Conservation (phyloP, 2,888 invertebrate genomes). For the Eupithecia subfuscata region DNA sequence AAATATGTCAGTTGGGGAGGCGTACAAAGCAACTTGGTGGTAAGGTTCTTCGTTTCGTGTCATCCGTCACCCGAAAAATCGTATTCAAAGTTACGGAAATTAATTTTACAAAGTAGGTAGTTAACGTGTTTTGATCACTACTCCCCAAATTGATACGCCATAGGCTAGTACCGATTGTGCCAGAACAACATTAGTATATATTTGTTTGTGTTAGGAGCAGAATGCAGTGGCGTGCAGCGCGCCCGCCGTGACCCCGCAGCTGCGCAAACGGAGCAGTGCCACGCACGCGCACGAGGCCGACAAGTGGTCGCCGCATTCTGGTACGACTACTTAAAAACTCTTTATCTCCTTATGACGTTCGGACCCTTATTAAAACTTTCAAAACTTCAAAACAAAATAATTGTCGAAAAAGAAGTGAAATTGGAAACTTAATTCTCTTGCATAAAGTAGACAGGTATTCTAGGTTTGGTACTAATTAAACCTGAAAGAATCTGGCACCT, state of each 20-base stretch:
- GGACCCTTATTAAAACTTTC: no score
- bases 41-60: no score
- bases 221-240: constrained; percentile 65
- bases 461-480: neutral
- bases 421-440: neutral
- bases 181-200: neutral
- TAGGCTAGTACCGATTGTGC: neutral
- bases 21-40: no score
- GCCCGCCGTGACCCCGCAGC: constrained; percentile 66
- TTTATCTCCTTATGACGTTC: no score
- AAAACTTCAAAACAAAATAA: neutral
- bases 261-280: constrained; percentile 70
- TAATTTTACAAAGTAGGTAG: no score
- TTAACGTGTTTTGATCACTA: neutral
- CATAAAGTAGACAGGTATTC: neutral
- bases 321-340: constrained; percentile 44
- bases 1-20: no score
- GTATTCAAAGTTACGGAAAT: no score
- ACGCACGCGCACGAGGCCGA: constrained; percentile 68
- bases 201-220: constrained; percentile 60
- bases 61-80: no score
- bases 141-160: neutral
- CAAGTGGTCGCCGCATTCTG: constrained; percentile 79
- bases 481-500: neutral
- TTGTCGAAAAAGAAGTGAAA: neutral